Evolutionary conservation across 2,888 invertebrate genomes (phyloP).

Genomic region (Rhorus exstirpatorius): DNA sequence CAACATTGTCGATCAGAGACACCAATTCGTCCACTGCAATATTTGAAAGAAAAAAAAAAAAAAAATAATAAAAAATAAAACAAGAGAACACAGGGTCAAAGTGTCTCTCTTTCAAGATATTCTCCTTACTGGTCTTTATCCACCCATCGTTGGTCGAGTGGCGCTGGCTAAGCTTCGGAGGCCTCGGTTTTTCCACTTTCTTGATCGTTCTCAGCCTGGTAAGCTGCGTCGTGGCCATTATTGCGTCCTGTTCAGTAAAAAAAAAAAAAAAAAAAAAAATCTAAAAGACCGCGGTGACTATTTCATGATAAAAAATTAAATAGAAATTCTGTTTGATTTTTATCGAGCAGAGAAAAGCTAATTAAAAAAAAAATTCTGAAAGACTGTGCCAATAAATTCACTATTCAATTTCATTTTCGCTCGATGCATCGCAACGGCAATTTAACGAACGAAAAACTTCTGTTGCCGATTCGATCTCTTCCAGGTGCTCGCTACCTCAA

Average conservation of each 20-base stretch:
- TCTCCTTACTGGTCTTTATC: conserved; percentile 82
- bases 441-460: too few species aligned
- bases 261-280: conserved; percentile 10
- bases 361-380: too few species aligned
- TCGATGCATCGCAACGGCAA: too few species aligned
- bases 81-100: neutral
- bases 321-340: too few species aligned
- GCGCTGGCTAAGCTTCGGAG: conserved; percentile 87
- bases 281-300: neutral
- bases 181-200: conserved; percentile 92
- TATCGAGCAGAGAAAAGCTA: too few species aligned
- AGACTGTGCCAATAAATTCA: too few species aligned
- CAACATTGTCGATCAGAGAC: conserved; percentile 93
- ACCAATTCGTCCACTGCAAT: conserved; percentile 90
- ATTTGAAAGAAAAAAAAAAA: conserved; percentile 16
- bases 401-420: too few species aligned
- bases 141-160: conserved; percentile 84
- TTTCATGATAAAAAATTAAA: too few species aligned
- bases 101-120: neutral
- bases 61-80: conserved; percentile 25
- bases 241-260: conserved; percentile 45
- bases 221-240: conserved; percentile 83
- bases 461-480: too few species aligned
- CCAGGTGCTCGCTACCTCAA: too few species aligned
- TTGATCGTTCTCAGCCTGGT: conserved; percentile 88